Conservation (phyloP, 2,113 vertebrate species). For the Sapayoa aenigma region DNA sequence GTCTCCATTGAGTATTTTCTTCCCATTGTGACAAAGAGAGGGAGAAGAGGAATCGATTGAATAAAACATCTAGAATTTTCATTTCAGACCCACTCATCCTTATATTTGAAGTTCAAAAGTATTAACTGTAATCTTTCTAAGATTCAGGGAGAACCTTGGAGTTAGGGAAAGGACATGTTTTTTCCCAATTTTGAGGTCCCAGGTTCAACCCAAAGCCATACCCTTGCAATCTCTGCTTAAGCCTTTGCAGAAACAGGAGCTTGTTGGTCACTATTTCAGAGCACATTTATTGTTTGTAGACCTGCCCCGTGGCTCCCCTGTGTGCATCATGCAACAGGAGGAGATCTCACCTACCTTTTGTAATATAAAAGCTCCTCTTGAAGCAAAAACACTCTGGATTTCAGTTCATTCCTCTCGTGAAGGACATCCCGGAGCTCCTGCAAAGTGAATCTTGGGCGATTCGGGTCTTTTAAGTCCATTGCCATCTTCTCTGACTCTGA, state of each 20-base stretch:
- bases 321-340: not conserved
- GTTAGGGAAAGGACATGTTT: not conserved
- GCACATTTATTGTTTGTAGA: not conserved
- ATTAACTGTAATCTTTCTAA: not conserved
- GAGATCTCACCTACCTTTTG: constrained; percentile 77
- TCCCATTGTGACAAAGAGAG: not conserved
- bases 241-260: not conserved
- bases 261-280: not conserved
- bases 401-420: constrained; percentile 91
- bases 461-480: constrained; percentile 89
- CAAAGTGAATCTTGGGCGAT: constrained; percentile 89
- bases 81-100: not conserved
- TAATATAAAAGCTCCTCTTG: constrained; percentile 92
- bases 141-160: not conserved
- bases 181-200: not conserved
- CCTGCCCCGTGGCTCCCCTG: not conserved
- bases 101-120: not conserved
- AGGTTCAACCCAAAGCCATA: not conserved
- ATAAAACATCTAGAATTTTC: not conserved
- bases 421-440: constrained; percentile 91
- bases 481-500: constrained; percentile 66
- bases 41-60: not conserved
- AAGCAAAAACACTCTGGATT: constrained; percentile 88
- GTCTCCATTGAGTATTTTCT: not conserved
- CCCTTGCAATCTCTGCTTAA: not conserved